Percentiles rank a stretch among this genome's conserved stretches.
Conservation (phyloP, 2,797 vertebrate genomes). For the Caiman crocodilus region DNA sequence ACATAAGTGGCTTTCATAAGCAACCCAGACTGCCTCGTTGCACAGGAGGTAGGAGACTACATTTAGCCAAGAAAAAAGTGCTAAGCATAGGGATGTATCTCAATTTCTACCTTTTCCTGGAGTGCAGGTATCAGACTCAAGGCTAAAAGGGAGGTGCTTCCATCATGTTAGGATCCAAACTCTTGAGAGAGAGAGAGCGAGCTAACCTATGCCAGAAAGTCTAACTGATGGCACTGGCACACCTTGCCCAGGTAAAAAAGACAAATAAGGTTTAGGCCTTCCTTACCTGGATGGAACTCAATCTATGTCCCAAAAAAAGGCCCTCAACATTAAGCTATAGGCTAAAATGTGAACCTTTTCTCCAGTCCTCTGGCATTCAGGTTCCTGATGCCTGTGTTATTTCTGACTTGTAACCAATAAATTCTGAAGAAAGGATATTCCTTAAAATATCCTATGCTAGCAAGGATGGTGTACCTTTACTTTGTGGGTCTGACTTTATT, state of each 20-base stretch:
- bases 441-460: background rate
- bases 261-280: background rate
- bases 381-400: background rate
- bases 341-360: background rate
- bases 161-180: no score
- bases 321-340: background rate
- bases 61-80: no score
- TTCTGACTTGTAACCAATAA: background rate
- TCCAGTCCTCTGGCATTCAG: background rate
- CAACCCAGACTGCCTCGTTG: no score
- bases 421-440: background rate
- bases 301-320: background rate
- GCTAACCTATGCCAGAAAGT: no score
- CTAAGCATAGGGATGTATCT: no score
- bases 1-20: no score
- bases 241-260: background rate
- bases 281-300: background rate
- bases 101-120: no score
- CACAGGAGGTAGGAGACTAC: no score
- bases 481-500: background rate
- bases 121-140: no score
- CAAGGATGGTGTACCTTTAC: background rate
- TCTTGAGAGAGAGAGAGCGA: no score
- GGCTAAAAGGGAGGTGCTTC: no score
- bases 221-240: background rate